Evolutionary conservation across 2,113 vertebrate genomes (phyloP).

Genomic region (Rhynchomys soricoides): DNA sequence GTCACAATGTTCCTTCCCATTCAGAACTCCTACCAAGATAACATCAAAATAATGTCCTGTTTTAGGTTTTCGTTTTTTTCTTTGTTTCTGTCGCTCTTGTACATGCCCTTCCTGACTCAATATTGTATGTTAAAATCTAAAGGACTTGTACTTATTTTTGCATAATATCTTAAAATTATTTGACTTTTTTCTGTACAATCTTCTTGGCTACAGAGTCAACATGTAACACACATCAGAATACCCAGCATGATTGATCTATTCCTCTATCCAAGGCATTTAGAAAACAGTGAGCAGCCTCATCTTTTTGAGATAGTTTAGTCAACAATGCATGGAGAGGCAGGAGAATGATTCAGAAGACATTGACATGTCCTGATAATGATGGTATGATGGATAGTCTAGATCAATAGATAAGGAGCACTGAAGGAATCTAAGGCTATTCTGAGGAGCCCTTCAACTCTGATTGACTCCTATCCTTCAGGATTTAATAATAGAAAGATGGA

Average conservation of each 20-base stretch:
- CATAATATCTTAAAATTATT: neutral
- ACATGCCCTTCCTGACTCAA: slow-evolving; percentile 50
- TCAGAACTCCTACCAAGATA: slow-evolving; percentile 60
- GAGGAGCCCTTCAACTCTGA: neutral
- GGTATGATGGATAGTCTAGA: neutral
- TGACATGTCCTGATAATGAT: neutral
- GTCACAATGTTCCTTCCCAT: slow-evolving; percentile 47
- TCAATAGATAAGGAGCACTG: neutral
- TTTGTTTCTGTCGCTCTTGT: neutral
- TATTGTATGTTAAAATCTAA: slow-evolving; percentile 6
- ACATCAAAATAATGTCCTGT: slow-evolving; percentile 55
- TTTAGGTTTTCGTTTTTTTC: neutral
- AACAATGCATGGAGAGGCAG: neutral
- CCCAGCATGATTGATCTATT: neutral
- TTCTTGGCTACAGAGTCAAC: neutral
- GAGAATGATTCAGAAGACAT: slow-evolving; percentile 20
- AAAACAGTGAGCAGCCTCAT: neutral
- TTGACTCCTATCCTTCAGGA: neutral
- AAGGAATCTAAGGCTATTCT: neutral
- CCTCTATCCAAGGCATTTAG: neutral
- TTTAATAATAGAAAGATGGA: neutral
- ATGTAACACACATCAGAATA: neutral
- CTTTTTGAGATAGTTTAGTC: slow-evolving; percentile 34
- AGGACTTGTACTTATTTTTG: slow-evolving; percentile 41
- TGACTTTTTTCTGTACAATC: slow-evolving; percentile 13